Evolutionary conservation across 1,140 invertebrate species (phyloP).

Genomic region (Brevipalpus yothersi): DNA sequence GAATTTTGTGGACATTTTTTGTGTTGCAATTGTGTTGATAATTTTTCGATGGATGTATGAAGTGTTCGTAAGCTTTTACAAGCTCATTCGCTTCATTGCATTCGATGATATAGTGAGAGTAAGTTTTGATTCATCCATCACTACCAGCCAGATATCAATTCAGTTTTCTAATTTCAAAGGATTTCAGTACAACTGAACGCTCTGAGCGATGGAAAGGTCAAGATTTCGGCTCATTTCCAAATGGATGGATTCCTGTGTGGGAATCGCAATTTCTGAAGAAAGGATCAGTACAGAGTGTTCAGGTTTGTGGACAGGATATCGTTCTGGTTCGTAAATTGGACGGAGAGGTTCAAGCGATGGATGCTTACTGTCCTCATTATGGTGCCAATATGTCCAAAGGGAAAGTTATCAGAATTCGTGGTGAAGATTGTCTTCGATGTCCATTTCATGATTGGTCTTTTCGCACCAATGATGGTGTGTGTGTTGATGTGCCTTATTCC

Average conservation of each 20-base stretch:
- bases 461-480: conserved; percentile 38
- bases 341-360: conserved; percentile 36
- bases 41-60: too few species aligned
- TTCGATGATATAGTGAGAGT: too few species aligned
- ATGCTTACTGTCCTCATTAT: conserved; percentile 69
- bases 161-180: too few species aligned
- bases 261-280: conserved; percentile 37
- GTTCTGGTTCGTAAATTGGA: conserved; percentile 38
- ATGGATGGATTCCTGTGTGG: conserved; percentile 58
- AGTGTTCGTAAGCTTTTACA: too few species aligned
- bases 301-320: conserved; percentile 37
- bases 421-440: conserved; percentile 39
- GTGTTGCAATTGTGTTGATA: too few species aligned
- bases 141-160: too few species aligned
- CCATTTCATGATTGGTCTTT: conserved; percentile 73
- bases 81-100: too few species aligned
- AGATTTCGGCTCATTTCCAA: conserved; percentile 26
- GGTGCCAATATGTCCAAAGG: conserved; percentile 22
- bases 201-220: too few species aligned
- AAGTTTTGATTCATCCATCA: too few species aligned
- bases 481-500: conserved; percentile 38
- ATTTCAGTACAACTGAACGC: too few species aligned
- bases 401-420: background rate
- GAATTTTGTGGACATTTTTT: too few species aligned
- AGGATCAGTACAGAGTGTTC: conserved; percentile 33